Base-by-base conservation (phyloP, 2,888 invertebrate species). In the Protula sp. region DNA sequence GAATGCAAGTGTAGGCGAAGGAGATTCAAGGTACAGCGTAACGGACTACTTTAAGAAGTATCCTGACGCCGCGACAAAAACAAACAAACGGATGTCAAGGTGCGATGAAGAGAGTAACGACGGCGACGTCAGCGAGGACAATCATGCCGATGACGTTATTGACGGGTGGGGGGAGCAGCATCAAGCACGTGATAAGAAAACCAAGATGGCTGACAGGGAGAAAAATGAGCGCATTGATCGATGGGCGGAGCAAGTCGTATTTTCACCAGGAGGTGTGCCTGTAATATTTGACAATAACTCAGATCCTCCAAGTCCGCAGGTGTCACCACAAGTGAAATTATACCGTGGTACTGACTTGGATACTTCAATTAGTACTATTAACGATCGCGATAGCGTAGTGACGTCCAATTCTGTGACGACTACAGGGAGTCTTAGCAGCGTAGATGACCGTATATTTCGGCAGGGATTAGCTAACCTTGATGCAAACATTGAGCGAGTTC, bases 21-120 rank as follows among this genome's bases (percentile, higher is more conserved):
- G 3, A 4, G 19, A n/a, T 19, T 72, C 73, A 1, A 60, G 73
- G 5, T 72, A 72, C 59, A 76, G 75, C 59, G 69, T 74, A 2
- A 73, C 72, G 2, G 74, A 75, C 48, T 74, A 76, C 61, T 75
- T 74, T 53, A 67, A 59, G 30, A 75, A 72, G 61, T 74, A 75
- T 61, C 67, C 66, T 27, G 9, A 14, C 4, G n/a, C n/a, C 9
- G 9, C 19, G 30, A 26, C 9, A 4, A 9, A 5, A 4, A 5
- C 5, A 3, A 24, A 5, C 5, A 26, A 48, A 5, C 4, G 4
- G 51, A 52, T 30, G 38, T n/a, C n/a, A n/a, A n/a, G n/a, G n/a
- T n/a, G n/a, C n/a, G 9, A 9, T 38, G 38, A 38, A 38, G 9
- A 14, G 9, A 38, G 9, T 19, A 9, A 9, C 9, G 38, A 38